These are phyloP conservation scores for Melinaea menophilus DNA, from an alignment of 2,888 invertebrate genomes.

Conservation along the genomic window DNA sequence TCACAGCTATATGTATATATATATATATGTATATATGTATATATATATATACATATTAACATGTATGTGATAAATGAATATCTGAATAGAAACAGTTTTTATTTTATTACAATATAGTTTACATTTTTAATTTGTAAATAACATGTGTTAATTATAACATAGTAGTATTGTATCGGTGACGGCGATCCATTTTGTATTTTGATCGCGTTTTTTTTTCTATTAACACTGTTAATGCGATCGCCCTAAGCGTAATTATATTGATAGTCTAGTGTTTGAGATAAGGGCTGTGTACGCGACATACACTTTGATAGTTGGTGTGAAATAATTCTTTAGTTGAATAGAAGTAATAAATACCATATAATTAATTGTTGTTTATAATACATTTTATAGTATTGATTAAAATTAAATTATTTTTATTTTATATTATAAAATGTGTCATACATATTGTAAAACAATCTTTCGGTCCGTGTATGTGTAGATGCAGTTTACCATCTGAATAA, in stretches of 20 bases:
- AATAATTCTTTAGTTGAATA: not conserved
- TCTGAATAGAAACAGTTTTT: slow-evolving; percentile 64
- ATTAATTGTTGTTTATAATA: slow-evolving; percentile 6
- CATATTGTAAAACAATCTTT: slow-evolving; percentile 4
- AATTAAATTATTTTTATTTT: slow-evolving; percentile 1
- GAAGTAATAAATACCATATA: not conserved
- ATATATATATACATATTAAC: slow-evolving; percentile 39
- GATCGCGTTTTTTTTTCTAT: slow-evolving; percentile 7
- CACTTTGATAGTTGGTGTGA: slow-evolving; percentile 2
- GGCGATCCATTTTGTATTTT: slow-evolving; percentile 23
- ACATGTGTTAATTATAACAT: slow-evolving; percentile 57
- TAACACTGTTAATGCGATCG: not conserved
- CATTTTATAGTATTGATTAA: not conserved
- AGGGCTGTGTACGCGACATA: slow-evolving; percentile 3
- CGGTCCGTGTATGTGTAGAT: not conserved
- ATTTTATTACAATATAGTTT: slow-evolving; percentile 65
- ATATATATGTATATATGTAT: too few species aligned
- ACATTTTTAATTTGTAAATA: slow-evolving; percentile 65
- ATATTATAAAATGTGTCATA: slow-evolving; percentile 1
- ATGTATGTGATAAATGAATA: slow-evolving; percentile 67
- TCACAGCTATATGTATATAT: slow-evolving; percentile 9
- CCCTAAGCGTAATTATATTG: slow-evolving; percentile 3
- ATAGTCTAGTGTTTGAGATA: slow-evolving; percentile 2
- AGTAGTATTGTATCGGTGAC: slow-evolving; percentile 34
- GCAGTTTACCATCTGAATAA: not conserved